Evolutionary conservation across 2,797 vertebrate species (phyloP).

Genomic region (Triplophysa bombifrons): DNA sequence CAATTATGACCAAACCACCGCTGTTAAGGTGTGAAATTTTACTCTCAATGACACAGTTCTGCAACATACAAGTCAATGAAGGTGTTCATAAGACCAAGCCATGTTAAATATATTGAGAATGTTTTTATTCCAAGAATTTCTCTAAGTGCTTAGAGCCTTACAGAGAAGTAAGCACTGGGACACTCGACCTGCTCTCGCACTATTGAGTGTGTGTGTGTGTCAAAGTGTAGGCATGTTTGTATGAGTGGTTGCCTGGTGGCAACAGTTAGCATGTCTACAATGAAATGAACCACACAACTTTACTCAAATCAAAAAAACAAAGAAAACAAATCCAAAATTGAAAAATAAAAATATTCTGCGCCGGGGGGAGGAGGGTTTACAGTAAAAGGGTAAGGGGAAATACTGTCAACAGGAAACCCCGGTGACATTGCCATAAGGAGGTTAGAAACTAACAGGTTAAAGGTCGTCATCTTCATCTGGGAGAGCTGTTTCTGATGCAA

Average conservation of each 20-base stretch:
- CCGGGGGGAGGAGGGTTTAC: conserved; percentile 68
- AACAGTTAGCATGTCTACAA: conserved; percentile 66
- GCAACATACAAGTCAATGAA: not conserved
- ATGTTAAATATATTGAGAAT: conserved; percentile 72
- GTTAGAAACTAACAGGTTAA: conserved; percentile 81
- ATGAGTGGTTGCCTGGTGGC: conserved; percentile 31
- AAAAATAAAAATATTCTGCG: conserved; percentile 81
- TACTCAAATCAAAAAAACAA: conserved; percentile 73
- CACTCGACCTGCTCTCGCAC: conserved; percentile 51
- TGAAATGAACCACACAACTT: conserved; percentile 76
- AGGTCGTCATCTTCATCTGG: conserved; percentile 86
- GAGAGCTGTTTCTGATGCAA: conserved; percentile 82
- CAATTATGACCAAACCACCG: not conserved
- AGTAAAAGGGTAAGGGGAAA: conserved; percentile 69
- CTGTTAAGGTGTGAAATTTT: not conserved
- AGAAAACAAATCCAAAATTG: conserved; percentile 69
- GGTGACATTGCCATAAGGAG: conserved; percentile 40
- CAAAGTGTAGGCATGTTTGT: conserved; percentile 59
- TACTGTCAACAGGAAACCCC: conserved; percentile 41
- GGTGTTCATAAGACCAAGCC: conserved; percentile 21
- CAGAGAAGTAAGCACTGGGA: conserved; percentile 60
- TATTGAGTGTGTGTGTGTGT: conserved; percentile 61
- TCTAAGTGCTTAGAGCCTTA: conserved; percentile 74
- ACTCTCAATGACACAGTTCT: not conserved
- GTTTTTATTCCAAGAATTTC: conserved; percentile 84